Evolutionary conservation across 1,140 invertebrate species (phyloP).

Genomic region (Chlorops oryzae): DNA sequence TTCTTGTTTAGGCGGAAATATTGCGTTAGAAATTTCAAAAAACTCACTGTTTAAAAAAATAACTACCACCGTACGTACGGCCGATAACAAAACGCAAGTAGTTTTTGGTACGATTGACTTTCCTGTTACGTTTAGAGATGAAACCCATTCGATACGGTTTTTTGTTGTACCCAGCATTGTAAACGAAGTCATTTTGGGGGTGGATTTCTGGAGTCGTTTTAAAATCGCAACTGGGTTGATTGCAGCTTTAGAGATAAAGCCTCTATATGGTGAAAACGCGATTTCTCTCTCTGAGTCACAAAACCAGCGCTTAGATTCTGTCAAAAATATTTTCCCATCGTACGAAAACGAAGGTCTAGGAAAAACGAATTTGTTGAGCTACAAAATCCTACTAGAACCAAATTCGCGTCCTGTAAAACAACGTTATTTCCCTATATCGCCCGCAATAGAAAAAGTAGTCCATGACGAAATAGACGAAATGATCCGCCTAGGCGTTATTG

Average conservation of each 20-base stretch:
- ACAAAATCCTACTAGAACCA: constrained; percentile 2
- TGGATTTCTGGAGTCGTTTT: constrained; percentile 1
- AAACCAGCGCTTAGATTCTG: neutral
- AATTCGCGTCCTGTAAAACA: constrained; percentile 3
- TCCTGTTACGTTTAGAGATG: too few species aligned
- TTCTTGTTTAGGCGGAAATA: neutral
- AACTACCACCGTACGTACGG: neutral
- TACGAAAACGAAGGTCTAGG: constrained; percentile 1
- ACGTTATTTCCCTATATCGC: constrained; percentile 10
- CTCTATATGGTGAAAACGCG: neutral
- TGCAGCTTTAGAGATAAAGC: neutral
- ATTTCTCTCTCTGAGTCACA: neutral
- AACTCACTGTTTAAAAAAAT: neutral
- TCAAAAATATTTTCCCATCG: neutral
- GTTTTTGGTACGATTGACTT: neutral
- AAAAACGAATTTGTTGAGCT: constrained; percentile 2
- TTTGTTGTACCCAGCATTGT: neutral
- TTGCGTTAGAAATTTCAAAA: neutral
- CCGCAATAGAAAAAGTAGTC: constrained; percentile 6
- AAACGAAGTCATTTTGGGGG: neutral
- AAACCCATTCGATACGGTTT: constrained; percentile 1
- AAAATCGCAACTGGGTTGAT: neutral
- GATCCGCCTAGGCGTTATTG: constrained; percentile 3
- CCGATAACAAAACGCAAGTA: neutral
- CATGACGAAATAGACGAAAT: constrained; percentile 8